Base-by-base conservation (phyloP, 2,113 vertebrate genomes). In the Bujurquina vittata region DNA sequence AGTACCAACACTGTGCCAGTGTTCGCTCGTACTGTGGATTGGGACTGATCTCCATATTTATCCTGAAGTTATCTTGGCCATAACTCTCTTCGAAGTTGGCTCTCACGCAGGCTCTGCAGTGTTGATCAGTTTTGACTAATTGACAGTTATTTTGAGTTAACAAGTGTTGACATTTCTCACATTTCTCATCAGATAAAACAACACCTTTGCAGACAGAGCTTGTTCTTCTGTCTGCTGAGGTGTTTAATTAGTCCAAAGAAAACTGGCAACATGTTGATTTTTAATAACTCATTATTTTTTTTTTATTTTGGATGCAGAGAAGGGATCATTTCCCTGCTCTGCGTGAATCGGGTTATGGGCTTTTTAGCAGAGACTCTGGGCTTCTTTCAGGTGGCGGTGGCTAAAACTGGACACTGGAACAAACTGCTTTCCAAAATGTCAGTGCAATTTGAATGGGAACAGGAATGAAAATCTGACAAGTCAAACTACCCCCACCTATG, bases 201-300 rank as follows among this genome's bases (percentile, higher is more conserved):
- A 73, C 80, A 87, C 63, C 26, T 86, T 65, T 77, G 60, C 17
- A 62, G 55, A 72, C 40, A 31, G 49, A 26, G 15, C 59, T 85
- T 11, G 26, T 72, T 72, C 52, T 72, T 72, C 26, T 54, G 20
- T 72, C 67, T 17, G 40, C 43, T 56, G 31, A 81, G 63, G 56
- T 89, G 84, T 91, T 88, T 88, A 81, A 88, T 89, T 63, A 84
- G 65, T 55, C 81, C 43, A 26, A 10, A 43, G 31, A 83, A 69
- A 31, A 33, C 26, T 61, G 55, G 49, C 54, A 46, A 9, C 58
- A 10, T 33, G 52, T 43, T 76, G 43, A 79, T 61, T 84, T 74
- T 78, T 58, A 60, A 63, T 14, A 72, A 74, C 62, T 80, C 11
- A 60, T 74, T 81, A 26, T 26, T 10, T 55, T 29, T 12, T 31